A percentile compares a stretch with the other conserved stretches of the same genome.
These are phyloP conservation scores for Rutilus rutilus DNA, from an alignment of 2,113 vertebrate genomes.

Conservation along the genomic window DNA sequence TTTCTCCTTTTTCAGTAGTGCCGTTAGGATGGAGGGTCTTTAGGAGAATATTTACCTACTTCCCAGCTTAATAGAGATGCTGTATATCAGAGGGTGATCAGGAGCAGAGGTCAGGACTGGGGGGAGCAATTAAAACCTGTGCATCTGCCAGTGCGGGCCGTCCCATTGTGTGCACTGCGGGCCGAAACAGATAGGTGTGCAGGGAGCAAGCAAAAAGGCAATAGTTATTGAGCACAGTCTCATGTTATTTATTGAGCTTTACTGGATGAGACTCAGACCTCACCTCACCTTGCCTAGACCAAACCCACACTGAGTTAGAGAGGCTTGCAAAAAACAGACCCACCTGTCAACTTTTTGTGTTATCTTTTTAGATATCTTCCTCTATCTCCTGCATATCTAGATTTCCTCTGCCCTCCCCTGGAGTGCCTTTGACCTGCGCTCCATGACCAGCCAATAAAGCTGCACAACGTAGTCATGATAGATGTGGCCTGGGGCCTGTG, in stretches of 20 bases:
- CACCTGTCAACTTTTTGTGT: background rate
- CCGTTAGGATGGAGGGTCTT: conserved; percentile 74
- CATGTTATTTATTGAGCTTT: conserved; percentile 67
- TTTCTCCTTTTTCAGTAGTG: conserved; percentile 61
- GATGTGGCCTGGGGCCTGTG: conserved; percentile 72
- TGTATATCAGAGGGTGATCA: conserved; percentile 77
- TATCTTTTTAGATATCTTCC: background rate
- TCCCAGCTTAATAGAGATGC: conserved; percentile 78
- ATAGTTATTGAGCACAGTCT: conserved; percentile 61
- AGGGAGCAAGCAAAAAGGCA: conserved; percentile 57
- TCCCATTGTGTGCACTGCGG: conserved; percentile 64
- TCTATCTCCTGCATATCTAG: conserved; percentile 15
- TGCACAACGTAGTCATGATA: conserved; percentile 69
- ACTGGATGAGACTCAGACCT: conserved; percentile 34
- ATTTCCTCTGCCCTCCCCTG: background rate
- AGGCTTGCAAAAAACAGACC: background rate
- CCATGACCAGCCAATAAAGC: conserved; percentile 65
- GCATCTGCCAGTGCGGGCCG: conserved; percentile 67
- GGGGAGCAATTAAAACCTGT: conserved; percentile 79
- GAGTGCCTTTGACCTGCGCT: conserved; percentile 28
- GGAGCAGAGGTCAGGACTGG: conserved; percentile 78
- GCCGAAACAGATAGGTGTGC: conserved; percentile 65
- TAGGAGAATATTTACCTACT: conserved; percentile 82
- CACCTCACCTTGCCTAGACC: background rate
- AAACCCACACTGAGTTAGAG: background rate